A percentile compares a stretch with the other conserved stretches of the same genome.
Conservation (phyloP, 2,797 vertebrate species). For the Crypturellus tataupa region DNA sequence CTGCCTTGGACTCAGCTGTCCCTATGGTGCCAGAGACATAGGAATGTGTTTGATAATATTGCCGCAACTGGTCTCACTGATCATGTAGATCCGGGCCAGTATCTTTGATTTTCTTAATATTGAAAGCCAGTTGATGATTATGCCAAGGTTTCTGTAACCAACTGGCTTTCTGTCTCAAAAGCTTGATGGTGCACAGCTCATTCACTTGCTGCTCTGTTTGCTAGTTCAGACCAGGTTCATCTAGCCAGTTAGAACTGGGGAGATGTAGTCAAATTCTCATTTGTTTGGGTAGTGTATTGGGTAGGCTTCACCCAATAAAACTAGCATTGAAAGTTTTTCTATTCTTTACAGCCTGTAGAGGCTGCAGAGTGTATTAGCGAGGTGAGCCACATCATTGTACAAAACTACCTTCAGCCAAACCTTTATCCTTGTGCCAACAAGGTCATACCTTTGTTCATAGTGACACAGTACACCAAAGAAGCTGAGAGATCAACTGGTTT, state of each 20-base stretch:
- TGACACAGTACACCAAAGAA: background rate
- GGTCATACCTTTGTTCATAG: background rate
- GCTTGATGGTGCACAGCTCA: background rate
- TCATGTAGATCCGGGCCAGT: no score
- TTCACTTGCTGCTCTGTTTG: background rate
- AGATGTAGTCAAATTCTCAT: background rate
- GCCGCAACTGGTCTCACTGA: no score
- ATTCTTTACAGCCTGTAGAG: background rate
- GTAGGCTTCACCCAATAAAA: background rate
- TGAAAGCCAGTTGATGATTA: background rate
- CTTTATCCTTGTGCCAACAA: background rate
- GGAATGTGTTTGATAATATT: background rate
- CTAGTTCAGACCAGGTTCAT: background rate
- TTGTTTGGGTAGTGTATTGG: background rate
- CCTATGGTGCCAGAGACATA: accelerated
- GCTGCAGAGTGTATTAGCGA: background rate
- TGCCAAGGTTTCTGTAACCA: background rate
- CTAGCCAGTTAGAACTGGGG: background rate
- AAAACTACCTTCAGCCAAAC: background rate
- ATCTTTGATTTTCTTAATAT: background rate
- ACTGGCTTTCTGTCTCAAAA: background rate
- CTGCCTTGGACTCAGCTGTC: background rate
- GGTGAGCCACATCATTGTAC: background rate
- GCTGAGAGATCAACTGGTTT: background rate
- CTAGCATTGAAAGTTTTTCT: background rate